Conservation (phyloP, 2,113 vertebrate genomes). For the Tachycineta bicolor region DNA sequence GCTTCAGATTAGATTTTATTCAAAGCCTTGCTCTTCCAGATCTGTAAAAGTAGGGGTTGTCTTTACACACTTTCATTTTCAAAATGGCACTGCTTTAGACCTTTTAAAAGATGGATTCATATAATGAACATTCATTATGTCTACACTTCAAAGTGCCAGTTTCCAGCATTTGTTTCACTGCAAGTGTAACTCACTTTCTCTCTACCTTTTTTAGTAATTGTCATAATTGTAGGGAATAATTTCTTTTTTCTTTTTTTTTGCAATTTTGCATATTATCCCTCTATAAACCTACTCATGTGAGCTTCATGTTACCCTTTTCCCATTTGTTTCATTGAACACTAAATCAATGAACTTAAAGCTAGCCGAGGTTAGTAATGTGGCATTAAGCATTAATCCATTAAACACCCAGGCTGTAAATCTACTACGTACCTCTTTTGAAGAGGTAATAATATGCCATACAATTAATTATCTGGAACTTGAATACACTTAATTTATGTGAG, state of each 20-base stretch:
- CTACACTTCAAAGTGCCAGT: neutral
- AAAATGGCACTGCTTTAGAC: neutral
- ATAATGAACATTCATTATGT: neutral
- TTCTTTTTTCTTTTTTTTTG: neutral
- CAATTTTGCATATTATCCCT: neutral
- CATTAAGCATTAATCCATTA: constrained; percentile 33
- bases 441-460: neutral
- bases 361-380: neutral
- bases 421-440: neutral
- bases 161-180: neutral
- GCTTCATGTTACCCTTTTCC: neutral
- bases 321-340: constrained; percentile 12
- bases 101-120: neutral
- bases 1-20: neutral
- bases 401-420: constrained; percentile 3
- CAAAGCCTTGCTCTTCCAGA: neutral
- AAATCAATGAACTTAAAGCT: constrained; percentile 29
- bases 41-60: neutral
- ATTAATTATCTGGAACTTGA: constrained; percentile 24
- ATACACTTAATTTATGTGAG: constrained; percentile 15
- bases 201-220: neutral
- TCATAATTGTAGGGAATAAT: neutral
- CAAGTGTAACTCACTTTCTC: neutral
- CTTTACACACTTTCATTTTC: neutral
- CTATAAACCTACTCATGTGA: neutral